Evolutionary conservation across 2,888 invertebrate species (phyloP), one percentile per base, ranked within the genome.

Genomic region (Steinernema hermaphroditum): DNA sequence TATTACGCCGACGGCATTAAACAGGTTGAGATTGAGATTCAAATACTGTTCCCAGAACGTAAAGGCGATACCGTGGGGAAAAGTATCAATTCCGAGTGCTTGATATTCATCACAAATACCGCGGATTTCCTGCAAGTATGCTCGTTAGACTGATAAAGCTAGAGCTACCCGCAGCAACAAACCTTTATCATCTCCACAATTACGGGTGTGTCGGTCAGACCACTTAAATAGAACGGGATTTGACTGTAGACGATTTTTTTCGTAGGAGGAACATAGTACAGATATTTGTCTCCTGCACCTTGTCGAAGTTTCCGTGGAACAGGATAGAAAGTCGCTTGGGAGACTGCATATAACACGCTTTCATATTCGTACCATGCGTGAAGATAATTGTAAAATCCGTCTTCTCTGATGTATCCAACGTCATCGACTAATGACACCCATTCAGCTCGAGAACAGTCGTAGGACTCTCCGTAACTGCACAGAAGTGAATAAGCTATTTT

Each of bases 31-130:
- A 71, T 93, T 90, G 80, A 95, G 88, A 81, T 92, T 91, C 87
- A 94, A 90, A 86, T 94, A 95, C 89, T 95, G 94, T 88, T 96
- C 95, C 94, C 94, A 96, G 88, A 93, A 96, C 49, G 93, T 91
- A 88, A 96, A 95, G 0, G 94, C 94, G 84, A 94, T 93, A n/a
- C 95, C 95, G 75, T 93, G 92, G 0, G 97, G 97, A 88, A 94
- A 97, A 88, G 96, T 97, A n/a, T 94, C 94, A 79, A 98, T 89
- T 16, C 96, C 96, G 12, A 72, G 69, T 69, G 91, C 91, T 87
- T 93, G 93, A 88, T 93, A 98, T 83, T 91, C 91, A 72, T 92
- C 91, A 85, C 95, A 96, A 82, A 96, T 90, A 79, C 91, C 91
- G 75, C 96, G 91, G 37, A 89, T 87, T 76, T 87, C 85, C 84